phyloP scores from a whole-genome alignment of 2,888 invertebrate species.

The Lasioglossum lativentre region DNA sequence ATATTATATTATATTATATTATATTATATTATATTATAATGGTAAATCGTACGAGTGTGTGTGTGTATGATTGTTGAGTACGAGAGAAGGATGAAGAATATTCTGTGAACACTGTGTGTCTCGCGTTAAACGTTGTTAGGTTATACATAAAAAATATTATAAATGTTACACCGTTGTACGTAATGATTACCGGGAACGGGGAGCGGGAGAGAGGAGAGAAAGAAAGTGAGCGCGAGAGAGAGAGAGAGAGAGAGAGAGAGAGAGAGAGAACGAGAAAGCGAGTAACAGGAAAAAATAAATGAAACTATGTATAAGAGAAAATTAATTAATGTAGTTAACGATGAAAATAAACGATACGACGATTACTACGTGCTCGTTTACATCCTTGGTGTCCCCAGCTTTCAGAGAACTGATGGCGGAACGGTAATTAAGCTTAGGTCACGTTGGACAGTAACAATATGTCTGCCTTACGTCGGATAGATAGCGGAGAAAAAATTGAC shows the following conservation, averaged over 20 bases:
- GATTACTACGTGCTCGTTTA: conserved; percentile 55
- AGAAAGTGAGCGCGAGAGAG: neutral
- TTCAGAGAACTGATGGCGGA: conserved; percentile 6
- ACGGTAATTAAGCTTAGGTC: neutral
- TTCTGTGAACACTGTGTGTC: conserved; percentile 65
- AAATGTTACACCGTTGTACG: conserved; percentile 81
- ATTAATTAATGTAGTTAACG: conserved; percentile 74
- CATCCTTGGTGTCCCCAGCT: neutral
- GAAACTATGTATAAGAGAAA: conserved; percentile 69
- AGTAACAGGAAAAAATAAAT: conserved; percentile 18
- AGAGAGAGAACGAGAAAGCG: neutral
- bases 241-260: neutral
- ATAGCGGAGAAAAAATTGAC: neutral
- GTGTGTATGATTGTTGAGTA: neutral
- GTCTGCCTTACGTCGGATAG: neutral
- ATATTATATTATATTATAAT: conserved; percentile 19
- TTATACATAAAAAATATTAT: conserved; percentile 76
- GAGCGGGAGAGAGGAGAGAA: neutral
- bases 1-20: conserved; percentile 14
- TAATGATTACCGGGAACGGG: conserved; percentile 68
- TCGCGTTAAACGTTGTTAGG: conserved; percentile 80
- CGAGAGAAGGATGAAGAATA: neutral
- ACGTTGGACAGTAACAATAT: conserved; percentile 18
- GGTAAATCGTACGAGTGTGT: conserved; percentile 14
- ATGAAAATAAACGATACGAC: conserved; percentile 71